Base-by-base conservation (phyloP, 1,140 invertebrate species). In the Atta texana region DNA sequence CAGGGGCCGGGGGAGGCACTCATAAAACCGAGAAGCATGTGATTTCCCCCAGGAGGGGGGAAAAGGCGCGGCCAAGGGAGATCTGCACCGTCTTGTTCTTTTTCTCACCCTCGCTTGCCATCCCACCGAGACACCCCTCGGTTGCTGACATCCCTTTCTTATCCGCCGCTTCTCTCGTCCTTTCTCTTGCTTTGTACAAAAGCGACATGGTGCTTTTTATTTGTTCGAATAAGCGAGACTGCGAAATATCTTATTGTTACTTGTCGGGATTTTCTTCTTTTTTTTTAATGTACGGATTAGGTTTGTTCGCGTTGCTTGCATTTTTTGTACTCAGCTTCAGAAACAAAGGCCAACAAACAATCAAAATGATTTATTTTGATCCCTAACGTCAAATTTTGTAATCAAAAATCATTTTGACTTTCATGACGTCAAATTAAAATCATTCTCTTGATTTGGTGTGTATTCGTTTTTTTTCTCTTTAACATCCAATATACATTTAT, bases 1-100 rank as follows among this genome's bases (percentile, higher is more conserved):
- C 39, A 51, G 74, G 44, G 12, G 39, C 59, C 24, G 24, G 55
- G 57, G 44, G 44, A 78, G 28, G 61, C 24, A 78, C 92, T 93
- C 92, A 91, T 94, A 94, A 94, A 94, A 94, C 92, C 90, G 86
- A 92, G 92, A 91, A 92, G 92, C 92, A 93, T 92, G 92, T 93
- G 93, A 94, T 94, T 94, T 94, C 93, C 93, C 93, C 91, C 87
- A 94, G 93, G 93, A 94, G 89, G 92, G 89, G 89, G 89, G 88
- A 88, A 81, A 81, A 78, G 78, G 34, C 78, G 78, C 66, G 51
- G 78, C 34, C 21, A 34, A 55, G 64, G 34, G 64, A 80, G 78
- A 81, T 81, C 66, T 66, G 51, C 78, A 49, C 78, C 78, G 78
- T 72, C 51, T 80, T 71, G 55, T 87, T 69, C 66, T 53, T 84